Evolutionary conservation across 2,113 vertebrate species (phyloP), one percentile per base, ranked within the genome.

Genomic region (Phalacrocorax pelagicus): DNA sequence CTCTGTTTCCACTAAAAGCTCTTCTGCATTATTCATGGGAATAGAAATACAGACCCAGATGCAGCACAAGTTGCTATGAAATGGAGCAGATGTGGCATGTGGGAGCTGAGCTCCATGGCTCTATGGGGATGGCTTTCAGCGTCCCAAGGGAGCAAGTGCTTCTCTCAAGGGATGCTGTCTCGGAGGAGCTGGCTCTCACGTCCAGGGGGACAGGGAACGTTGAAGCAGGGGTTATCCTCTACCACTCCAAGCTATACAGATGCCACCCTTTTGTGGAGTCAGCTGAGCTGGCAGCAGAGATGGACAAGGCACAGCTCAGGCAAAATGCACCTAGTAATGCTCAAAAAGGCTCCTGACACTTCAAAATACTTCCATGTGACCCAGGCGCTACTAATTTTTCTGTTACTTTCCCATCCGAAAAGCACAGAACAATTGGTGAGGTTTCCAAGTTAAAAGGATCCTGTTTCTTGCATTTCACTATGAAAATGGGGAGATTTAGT

Each of bases 71-170:
- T 12, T 69, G 29, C 67, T 88, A 2, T 32, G 14, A 86, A 30
- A 18, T 32, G 84, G 49, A 91, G 27, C 29, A 67, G 75, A 72
- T 32, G 29, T 26, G 30, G 52, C 34, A 47, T 0, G 1, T 55
- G 15, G 62, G 52, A 92, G 30, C 62, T 0, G 0, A 89, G 29
- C 42, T 92, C 74, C 58, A 20, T 44, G 55, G 34, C 29, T 93
- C 83, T 3, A 0, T 7, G 1, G 78, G n/a, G 17, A 15, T 2
- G 9, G 36, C n/a, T 88, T 32, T 79, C 3, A 1, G 47, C 1
- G 1, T 58, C 47, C 23, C 36, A 71, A 7, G 10, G 44, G 38
- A 63, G 27, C 0, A 2, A 59, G 47, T 72, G 20, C 26, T 1
- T 2, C 18, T 30, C 66, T 46, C 3, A 5, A 38, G 44, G n/a